Evolutionary conservation across 1,140 invertebrate species (phyloP).

Genomic region (Drosophila navojoa): DNA sequence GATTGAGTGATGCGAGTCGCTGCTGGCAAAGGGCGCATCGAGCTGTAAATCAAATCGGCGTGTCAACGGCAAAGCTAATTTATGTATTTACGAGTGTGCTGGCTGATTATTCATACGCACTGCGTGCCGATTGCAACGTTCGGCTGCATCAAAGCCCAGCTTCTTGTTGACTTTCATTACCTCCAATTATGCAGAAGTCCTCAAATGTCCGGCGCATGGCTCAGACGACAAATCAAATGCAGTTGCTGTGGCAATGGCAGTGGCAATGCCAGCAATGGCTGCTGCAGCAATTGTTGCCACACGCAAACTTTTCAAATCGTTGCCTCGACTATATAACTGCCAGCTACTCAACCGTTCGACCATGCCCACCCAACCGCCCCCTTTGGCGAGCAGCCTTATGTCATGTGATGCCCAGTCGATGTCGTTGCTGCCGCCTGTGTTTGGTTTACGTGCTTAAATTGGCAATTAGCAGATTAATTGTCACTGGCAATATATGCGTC

Average conservation of each 20-base stretch:
- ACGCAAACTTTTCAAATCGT: slow-evolving; percentile 48
- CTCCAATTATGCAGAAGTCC: slow-evolving; percentile 69
- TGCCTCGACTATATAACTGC: slow-evolving; percentile 54
- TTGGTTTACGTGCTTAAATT: slow-evolving; percentile 82
- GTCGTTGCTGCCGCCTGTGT: slow-evolving; percentile 61
- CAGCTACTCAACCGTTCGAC: slow-evolving; percentile 14
- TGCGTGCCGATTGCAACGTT: slow-evolving; percentile 24
- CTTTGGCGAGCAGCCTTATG: not conserved
- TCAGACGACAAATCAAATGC: slow-evolving; percentile 69
- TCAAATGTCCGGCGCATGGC: slow-evolving; percentile 59
- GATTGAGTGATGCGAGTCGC: slow-evolving; percentile 27
- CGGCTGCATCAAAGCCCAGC: slow-evolving; percentile 1
- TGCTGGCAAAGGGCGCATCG: slow-evolving; percentile 31
- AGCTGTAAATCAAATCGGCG: slow-evolving; percentile 60
- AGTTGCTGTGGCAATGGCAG: slow-evolving; percentile 43
- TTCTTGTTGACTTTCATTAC: slow-evolving; percentile 71
- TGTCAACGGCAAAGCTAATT: slow-evolving; percentile 75
- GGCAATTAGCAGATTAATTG: slow-evolving; percentile 82
- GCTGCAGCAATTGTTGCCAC: slow-evolving; percentile 31
- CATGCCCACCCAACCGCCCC: not conserved
- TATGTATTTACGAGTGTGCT: slow-evolving; percentile 70
- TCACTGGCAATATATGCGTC: slow-evolving; percentile 81
- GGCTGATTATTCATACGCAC: slow-evolving; percentile 74
- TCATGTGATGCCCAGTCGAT: slow-evolving; percentile 44
- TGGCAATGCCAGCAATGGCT: not conserved